These are phyloP conservation scores for Auanema freiburgensis DNA, from an alignment of 2,888 invertebrate genomes.

Conservation along the genomic window DNA sequence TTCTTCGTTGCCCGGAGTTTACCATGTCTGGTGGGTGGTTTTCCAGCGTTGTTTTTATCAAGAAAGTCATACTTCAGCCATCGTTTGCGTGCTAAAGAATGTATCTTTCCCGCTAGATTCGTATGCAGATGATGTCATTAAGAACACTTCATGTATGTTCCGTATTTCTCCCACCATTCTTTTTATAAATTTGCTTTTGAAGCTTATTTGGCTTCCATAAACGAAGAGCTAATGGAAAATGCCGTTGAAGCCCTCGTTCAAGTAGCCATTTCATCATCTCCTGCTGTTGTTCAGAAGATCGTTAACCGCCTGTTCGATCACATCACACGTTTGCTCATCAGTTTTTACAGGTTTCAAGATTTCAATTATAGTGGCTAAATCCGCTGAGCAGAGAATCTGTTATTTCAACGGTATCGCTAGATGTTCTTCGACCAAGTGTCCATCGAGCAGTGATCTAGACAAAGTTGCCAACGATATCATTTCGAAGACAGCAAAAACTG, in stretches of 20 bases:
- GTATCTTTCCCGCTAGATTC: constrained; percentile 26
- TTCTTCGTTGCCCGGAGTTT: constrained; percentile 90
- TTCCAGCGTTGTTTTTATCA: constrained; percentile 3
- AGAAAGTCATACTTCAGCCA: constrained; percentile 14
- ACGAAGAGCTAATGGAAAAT: constrained; percentile 10
- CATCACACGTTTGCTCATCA: constrained; percentile 8
- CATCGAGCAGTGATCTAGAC: constrained; percentile 25
- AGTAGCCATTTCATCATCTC: neutral
- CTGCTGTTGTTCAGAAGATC: constrained; percentile 22
- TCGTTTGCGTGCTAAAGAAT: constrained; percentile 23
- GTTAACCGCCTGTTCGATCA: constrained; percentile 33
- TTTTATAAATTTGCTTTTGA: neutral
- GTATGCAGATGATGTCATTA: constrained; percentile 28
- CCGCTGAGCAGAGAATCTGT: constrained; percentile 28
- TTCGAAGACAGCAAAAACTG: constrained; percentile 34
- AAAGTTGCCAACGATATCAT: constrained; percentile 33
- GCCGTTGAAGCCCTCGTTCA: constrained; percentile 8
- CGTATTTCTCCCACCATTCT: neutral
- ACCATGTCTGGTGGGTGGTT: constrained; percentile 70
- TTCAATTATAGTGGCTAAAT: constrained; percentile 29
- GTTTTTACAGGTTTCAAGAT: neutral
- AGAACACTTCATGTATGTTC: constrained; percentile 23
- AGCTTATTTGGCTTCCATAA: constrained; percentile 8
- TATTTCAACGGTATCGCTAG: constrained; percentile 32
- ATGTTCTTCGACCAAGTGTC: constrained; percentile 12